Base-by-base conservation (phyloP, 2,888 invertebrate genomes). In the Aphidius colemani region DNA sequence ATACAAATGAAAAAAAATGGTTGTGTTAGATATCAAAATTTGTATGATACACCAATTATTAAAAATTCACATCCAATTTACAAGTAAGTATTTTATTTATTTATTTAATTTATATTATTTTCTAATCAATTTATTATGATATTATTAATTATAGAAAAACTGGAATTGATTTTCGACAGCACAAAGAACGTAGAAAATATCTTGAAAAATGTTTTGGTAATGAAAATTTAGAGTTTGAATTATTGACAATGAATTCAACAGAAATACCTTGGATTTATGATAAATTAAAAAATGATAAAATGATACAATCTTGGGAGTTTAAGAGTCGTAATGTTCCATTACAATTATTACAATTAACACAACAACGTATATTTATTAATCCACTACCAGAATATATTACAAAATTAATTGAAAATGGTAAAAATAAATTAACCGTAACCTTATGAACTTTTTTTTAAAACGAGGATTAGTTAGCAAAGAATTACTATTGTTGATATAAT, bases 331-430 rank as follows among this genome's bases (percentile, higher is more conserved):
- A 75, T 58, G 67, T 79, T 46, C 69, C 71, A 39, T 59, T 53
- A 4, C 72, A 73, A 46, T 63, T 81, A 45, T 71, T 69, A 11
- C 68, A 66, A 64, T 65, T 80, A 55, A 71, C 74, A 51, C 73
- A 73, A 61, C 67, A 68, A 40, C 62, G 68, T 58, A 66, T 76
- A 49, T 43, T 80, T 3, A 46, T 48, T 30, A 67, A 70, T 61
- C 81, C 81, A 63, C 63, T 77, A 41, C 81, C 81, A 30, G 10
- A 58, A 45, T 81, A 81, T 65, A 66, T 78, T 39, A 66, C 74
- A 7, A 68, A 78, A 63, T 64, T 78, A 30, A 72, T 77, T 70
- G 70, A 59, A 10, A 30, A 68, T 55, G 80, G 77, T 8, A 75
- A 69, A 65, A 80, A 78, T 63, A 65, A 72, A 64, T 41, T 78